Evolutionary conservation across 2,888 invertebrate genomes (phyloP), one percentile per base, ranked within the genome.

Genomic region (Metopia argyrocephala): DNA sequence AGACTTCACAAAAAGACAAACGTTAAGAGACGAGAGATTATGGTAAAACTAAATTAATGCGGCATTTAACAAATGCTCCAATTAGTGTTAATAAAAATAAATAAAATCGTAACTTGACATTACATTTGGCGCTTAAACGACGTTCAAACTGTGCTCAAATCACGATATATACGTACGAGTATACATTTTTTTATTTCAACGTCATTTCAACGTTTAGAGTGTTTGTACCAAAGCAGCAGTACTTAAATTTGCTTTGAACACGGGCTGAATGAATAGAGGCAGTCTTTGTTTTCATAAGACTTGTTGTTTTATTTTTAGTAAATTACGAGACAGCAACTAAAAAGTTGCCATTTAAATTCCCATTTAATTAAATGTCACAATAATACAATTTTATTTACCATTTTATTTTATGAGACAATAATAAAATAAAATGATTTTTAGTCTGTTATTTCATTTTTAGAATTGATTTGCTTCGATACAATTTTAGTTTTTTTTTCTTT

Each of bases 41-140:
- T 9, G 21, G 48, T 56, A 57, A 52, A 64, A 74, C 45, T 81
- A 78, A 81, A 81, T 50, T 48, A 81, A 56, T 75, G 78, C 69
- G 78, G 76, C 78, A 80, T 79, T 82, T 82, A 81, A 83, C 82
- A 83, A 78, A 84, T 84, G 82, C 82, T 79, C 76, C 84, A 83
- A 83, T 83, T 83, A 83, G 83, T 83, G 80, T 79, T 82, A 80
- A 82, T 82, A 81, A 82, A 82, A 82, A 81, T 81, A 81, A 81
- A 81, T 81, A 81, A 81, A 81, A 81, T 81, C 70, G 70, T 73
- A 73, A 78, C 74, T 78, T 81, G 81, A 75, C 81, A 78, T 78
- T 78, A 81, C 65, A 46, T 78, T 81, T 81, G 74, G 78, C 78
- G 81, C 81, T 81, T 66, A 78, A 78, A 70, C 59, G 73, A 38